Percentiles rank a stretch among this genome's conserved stretches.
Conservation (phyloP, 2,797 vertebrate species). For the Pelochelys cantorii region DNA sequence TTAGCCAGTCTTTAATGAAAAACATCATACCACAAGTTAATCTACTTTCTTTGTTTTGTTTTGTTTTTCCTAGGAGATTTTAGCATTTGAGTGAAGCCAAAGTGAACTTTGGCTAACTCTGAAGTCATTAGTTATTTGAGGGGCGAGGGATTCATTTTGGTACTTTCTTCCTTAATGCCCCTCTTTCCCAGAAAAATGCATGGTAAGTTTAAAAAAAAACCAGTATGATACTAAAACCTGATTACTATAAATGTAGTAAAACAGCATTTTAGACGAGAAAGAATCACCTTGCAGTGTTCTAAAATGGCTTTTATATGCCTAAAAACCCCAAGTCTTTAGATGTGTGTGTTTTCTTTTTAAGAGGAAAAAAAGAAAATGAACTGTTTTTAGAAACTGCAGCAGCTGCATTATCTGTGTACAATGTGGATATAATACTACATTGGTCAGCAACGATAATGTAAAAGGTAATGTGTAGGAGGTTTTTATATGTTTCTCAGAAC, state of each 20-base stretch:
- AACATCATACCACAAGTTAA: slow-evolving; percentile 24
- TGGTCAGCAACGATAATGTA: slow-evolving; percentile 78
- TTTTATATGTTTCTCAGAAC: slow-evolving; percentile 78
- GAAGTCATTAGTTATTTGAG: slow-evolving; percentile 20
- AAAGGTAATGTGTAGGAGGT: slow-evolving; percentile 76
- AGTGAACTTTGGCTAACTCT: slow-evolving; percentile 56
- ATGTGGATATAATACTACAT: slow-evolving; percentile 50
- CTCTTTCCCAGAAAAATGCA: slow-evolving; percentile 19
- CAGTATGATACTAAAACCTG: background rate
- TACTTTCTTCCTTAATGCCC: slow-evolving; percentile 6
- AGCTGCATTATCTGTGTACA: slow-evolving; percentile 59
- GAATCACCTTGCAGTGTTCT: background rate
- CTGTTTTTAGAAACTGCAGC: slow-evolving; percentile 52
- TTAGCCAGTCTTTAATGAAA: slow-evolving; percentile 53
- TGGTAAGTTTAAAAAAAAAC: background rate
- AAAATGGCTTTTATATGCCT: background rate
- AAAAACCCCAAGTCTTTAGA: background rate
- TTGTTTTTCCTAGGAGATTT: slow-evolving; percentile 3
- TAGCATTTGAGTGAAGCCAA: slow-evolving; percentile 42
- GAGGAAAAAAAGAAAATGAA: background rate
- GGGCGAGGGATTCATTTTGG: background rate
- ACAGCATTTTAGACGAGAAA: background rate
- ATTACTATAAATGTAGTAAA: background rate
- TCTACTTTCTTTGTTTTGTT: slow-evolving; percentile 12
- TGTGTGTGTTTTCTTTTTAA: fast-evolving